These are phyloP conservation scores for Tipula lateralis DNA, from an alignment of 2,888 invertebrate genomes.

Conservation along the genomic window DNA sequence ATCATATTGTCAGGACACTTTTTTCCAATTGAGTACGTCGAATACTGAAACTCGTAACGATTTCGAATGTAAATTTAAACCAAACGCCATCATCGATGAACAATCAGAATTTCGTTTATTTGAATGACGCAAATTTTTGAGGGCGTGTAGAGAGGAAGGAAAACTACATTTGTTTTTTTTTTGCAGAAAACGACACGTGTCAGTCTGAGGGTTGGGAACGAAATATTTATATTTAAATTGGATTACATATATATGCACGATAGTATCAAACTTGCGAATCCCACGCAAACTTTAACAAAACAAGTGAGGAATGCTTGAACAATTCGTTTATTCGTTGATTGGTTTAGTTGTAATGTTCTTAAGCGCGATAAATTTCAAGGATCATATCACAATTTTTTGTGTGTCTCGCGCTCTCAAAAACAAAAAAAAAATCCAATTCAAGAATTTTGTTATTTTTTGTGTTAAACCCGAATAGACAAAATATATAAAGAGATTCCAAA, in stretches of 20 bases:
- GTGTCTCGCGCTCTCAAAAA: neutral
- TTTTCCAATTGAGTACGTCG: too few species aligned
- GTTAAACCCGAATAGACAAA: conserved; percentile 24
- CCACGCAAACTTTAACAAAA: conserved; percentile 11
- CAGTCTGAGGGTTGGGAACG: neutral
- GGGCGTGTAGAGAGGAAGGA: too few species aligned
- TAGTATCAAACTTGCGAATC: neutral
- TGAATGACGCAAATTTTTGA: too few species aligned
- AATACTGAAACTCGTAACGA: too few species aligned
- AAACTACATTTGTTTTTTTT: too few species aligned
- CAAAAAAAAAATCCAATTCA: neutral
- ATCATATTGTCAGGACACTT: too few species aligned
- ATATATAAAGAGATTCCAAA: conserved; percentile 12
- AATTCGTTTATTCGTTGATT: neutral
- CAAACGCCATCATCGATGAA: too few species aligned
- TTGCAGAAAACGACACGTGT: neutral
- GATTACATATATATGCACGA: neutral
- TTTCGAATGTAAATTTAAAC: too few species aligned
- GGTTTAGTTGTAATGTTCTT: neutral
- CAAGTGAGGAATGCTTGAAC: neutral
- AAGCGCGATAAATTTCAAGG: neutral
- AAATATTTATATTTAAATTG: neutral
- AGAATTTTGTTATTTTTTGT: conserved; percentile 19
- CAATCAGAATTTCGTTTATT: too few species aligned
- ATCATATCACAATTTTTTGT: neutral